Evolutionary conservation across 2,113 vertebrate genomes (phyloP).

Genomic region (Bubo bubo): DNA sequence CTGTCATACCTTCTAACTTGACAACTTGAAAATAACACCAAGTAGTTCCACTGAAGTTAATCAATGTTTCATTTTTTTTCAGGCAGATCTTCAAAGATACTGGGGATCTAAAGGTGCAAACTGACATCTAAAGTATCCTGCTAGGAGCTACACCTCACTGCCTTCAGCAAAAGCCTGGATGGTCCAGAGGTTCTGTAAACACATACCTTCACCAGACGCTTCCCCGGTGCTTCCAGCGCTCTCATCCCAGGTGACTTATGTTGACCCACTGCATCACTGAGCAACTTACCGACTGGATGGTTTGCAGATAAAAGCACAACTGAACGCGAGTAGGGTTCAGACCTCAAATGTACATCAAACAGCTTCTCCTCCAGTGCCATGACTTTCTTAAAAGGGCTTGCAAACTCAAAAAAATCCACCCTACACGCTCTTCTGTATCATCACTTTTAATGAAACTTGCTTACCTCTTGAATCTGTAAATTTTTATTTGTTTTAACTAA

Average conservation of each 20-base stretch:
- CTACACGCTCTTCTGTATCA: accelerated
- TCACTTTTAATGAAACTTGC: neutral
- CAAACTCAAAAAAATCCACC: neutral
- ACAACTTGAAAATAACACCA: neutral
- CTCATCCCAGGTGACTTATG: neutral
- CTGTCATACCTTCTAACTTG: neutral
- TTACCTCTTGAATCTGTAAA: neutral
- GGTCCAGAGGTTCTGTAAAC: neutral
- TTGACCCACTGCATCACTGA: neutral
- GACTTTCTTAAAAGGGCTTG: neutral
- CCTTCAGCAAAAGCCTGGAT: neutral
- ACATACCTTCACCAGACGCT: neutral
- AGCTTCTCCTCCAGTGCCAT: neutral
- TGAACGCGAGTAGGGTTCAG: neutral
- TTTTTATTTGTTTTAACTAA: constrained; percentile 5
- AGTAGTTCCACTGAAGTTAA: neutral
- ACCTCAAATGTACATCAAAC: neutral
- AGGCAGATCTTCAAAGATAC: neutral
- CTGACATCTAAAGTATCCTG: neutral
- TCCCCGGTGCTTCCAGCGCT: accelerated
- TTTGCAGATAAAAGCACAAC: neutral
- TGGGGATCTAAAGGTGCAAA: neutral
- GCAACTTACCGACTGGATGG: neutral
- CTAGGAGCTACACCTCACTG: neutral
- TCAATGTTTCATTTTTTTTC: neutral